These are phyloP conservation scores for Bubalus kerabau DNA, from an alignment of 2,113 vertebrate species.

Conservation along the genomic window DNA sequence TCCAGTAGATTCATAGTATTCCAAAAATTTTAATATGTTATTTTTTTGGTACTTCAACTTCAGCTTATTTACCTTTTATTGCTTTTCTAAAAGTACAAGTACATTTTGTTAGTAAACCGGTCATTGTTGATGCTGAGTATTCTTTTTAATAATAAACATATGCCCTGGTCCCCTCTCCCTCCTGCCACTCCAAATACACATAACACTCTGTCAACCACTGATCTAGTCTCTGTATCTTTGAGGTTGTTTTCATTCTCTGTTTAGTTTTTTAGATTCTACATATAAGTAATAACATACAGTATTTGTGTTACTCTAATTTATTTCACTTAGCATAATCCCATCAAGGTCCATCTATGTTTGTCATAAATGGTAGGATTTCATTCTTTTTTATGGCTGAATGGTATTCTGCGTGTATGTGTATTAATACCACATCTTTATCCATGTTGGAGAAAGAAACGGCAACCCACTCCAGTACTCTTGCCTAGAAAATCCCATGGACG, in stretches of 20 bases:
- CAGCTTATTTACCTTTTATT: conserved; percentile 62
- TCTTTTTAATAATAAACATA: neutral
- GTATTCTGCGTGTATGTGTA: accelerated
- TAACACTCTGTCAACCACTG: neutral
- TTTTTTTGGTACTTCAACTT: conserved; percentile 71
- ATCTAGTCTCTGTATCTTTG: neutral
- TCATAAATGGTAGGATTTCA: neutral
- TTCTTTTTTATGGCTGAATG: neutral
- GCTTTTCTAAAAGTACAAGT: conserved; percentile 65
- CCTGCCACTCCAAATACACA: neutral
- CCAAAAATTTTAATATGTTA: conserved; percentile 69
- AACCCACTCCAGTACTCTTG: no score
- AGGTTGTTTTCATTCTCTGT: neutral
- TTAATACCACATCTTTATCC: neutral
- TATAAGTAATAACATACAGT: neutral
- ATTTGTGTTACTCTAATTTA: neutral
- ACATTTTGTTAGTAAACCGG: conserved; percentile 56
- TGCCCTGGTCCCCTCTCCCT: neutral
- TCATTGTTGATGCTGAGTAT: neutral
- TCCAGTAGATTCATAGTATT: conserved; percentile 70
- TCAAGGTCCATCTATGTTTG: neutral
- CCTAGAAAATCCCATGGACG: no score
- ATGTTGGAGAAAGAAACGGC: neutral
- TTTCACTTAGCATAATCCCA: neutral
- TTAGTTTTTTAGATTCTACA: neutral